These are phyloP conservation scores for Himalopsyche phryganea DNA, from an alignment of 1,140 invertebrate genomes.

Conservation along the genomic window DNA sequence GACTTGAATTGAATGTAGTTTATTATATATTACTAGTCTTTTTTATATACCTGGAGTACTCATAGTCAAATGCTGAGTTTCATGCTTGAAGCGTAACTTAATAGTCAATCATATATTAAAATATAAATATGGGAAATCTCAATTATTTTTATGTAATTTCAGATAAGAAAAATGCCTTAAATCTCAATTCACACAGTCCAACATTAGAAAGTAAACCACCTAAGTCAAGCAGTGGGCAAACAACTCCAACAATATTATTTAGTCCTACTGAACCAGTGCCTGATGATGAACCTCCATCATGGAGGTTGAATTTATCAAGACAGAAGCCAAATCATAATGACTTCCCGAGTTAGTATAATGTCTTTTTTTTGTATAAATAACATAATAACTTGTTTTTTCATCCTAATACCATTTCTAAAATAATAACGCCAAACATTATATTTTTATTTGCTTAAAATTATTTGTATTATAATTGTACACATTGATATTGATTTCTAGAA, in stretches of 20 bases:
- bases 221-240: constrained; percentile 34
- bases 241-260: constrained; percentile 38
- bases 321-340: neutral
- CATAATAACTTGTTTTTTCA: no score
- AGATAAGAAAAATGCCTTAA: constrained; percentile 65
- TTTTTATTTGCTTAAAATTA: neutral
- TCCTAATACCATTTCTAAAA: no score
- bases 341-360: neutral
- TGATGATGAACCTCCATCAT: constrained; percentile 41
- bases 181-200: constrained; percentile 45
- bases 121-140: no score
- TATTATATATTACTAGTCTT: no score
- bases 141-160: constrained; percentile 36
- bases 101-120: no score
- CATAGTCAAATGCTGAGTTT: no score
- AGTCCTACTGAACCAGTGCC: constrained; percentile 22
- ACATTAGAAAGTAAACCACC: constrained; percentile 42
- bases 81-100: no score
- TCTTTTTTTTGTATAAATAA: no score
- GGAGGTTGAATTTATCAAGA: constrained; percentile 35
- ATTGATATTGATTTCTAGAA: no score
- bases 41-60: no score
- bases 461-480: neutral
- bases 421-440: no score
- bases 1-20: no score